Conservation (phyloP, 2,113 vertebrate species). For the Myotis brandtii region DNA sequence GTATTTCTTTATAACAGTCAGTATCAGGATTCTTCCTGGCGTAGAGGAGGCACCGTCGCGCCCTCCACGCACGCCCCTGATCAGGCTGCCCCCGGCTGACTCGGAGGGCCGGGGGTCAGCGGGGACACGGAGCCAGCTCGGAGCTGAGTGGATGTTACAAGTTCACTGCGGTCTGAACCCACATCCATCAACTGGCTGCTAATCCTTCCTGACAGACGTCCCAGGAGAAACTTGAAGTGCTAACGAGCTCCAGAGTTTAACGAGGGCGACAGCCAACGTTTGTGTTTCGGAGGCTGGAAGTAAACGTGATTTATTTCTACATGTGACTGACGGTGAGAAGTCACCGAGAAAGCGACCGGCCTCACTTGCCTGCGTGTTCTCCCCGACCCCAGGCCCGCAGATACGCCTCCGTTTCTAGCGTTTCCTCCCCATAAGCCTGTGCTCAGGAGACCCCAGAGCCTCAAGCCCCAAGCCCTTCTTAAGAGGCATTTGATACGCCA, state of each 20-base stretch:
- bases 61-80: not conserved
- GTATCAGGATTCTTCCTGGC: not conserved
- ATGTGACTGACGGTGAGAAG: not conserved
- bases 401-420: not conserved
- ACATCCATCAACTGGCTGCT: constrained; percentile 85
- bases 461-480: constrained; percentile 29
- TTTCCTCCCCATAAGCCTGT: not conserved
- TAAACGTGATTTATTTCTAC: constrained; percentile 50
- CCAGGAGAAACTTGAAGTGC: constrained; percentile 81
- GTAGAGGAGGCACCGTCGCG: not conserved
- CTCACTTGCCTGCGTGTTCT: not conserved
- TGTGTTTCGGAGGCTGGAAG: constrained; percentile 50
- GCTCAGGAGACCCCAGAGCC: constrained; percentile 49
- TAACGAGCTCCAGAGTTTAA: constrained; percentile 83
- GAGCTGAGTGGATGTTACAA: constrained; percentile 81
- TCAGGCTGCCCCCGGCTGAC: not conserved
- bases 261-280: constrained; percentile 62
- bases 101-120: constrained; percentile 75
- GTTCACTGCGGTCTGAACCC: constrained; percentile 84
- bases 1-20: not conserved
- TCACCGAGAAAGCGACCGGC: not conserved
- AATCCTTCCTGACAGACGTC: constrained; percentile 87
- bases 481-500: constrained; percentile 68
- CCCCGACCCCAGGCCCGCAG: not conserved
- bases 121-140: constrained; percentile 56